Evolutionary conservation across 1,140 invertebrate species (phyloP).

Genomic region (Battus philenor): DNA sequence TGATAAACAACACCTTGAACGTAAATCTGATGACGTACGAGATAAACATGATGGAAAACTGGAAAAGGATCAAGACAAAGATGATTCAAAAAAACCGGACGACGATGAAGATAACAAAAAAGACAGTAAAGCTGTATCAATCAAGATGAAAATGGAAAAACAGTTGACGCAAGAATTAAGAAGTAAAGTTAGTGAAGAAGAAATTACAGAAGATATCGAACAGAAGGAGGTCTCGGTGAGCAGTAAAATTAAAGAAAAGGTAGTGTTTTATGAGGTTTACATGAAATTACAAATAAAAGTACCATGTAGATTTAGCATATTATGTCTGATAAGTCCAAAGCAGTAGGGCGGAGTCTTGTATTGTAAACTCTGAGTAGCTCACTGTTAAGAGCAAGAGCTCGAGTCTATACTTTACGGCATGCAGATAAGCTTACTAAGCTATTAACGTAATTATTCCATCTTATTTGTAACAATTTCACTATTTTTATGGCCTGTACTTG

Average conservation of each 20-base stretch:
- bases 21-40: constrained; percentile 25
- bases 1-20: constrained; percentile 34
- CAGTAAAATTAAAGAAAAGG: constrained; percentile 50
- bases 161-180: constrained; percentile 53
- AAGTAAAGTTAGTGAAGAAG: constrained; percentile 55
- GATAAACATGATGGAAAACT: constrained; percentile 24
- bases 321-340: no score
- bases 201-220: constrained; percentile 52
- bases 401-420: no score
- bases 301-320: background rate
- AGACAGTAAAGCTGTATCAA: constrained; percentile 64
- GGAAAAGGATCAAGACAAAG: constrained; percentile 40
- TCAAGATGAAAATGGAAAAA: constrained; percentile 46
- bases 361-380: no score
- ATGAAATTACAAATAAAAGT: background rate
- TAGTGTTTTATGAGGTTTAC: constrained; percentile 3
- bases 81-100: constrained; percentile 73
- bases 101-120: constrained; percentile 74
- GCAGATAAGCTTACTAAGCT: no score
- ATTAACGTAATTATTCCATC: no score
- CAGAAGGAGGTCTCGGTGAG: constrained; percentile 52
- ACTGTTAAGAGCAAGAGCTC: no score
- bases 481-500: constrained; percentile 11
- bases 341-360: no score
- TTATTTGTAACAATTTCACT: constrained; percentile 1